Base-by-base conservation (phyloP, 2,797 vertebrate genomes). In the Poeciliopsis infans region DNA sequence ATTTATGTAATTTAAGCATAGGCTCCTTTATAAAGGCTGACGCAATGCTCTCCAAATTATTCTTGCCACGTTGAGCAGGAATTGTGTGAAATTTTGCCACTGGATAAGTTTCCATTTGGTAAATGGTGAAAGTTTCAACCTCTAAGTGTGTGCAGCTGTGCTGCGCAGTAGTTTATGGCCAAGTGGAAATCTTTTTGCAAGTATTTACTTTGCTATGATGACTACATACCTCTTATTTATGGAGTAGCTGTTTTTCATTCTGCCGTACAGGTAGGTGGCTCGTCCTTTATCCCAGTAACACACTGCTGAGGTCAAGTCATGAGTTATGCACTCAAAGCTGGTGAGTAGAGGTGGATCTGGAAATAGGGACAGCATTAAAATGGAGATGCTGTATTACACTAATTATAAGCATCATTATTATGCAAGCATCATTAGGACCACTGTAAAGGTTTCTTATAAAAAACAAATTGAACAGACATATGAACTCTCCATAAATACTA, bases 251-350 rank as follows among this genome's bases (percentile, higher is more conserved):
- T 94, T 96, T 82, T 0, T 0, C n/a, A 88, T 71, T 61, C 0
- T 91, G 70, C 73, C 81, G 5, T 15, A 46, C 53, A 96, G 86
- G 45, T 82, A 5, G 8, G 95, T 94, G 46, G 88, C 4, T 80
- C 80, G 88, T 33, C 79, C 87, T 77, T 55, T 74, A 1, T 80
- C 92, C 96, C 96, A 96, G 23, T 66, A 83, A 75, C 96, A 96
- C 72, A 92, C 87, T 11, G 94, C 91, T 10, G 93, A 91, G 15
- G 10, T 79, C 69, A 96, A 78, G 86, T 96, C 93, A 6, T 61
- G 75, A 5, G 95, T 96, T 79, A 96, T 95, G 69, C 96, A 96
- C 36, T 84, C 74, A 79, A 96, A 91, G 74, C 93, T 87, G 53
- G 36, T 91, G 76, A 86, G 92, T 49, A 77, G 83, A 1, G 96